Evolutionary conservation across 2,797 vertebrate species (phyloP), one percentile per base, ranked within the genome.

Genomic region (Jordanella pulchra): DNA sequence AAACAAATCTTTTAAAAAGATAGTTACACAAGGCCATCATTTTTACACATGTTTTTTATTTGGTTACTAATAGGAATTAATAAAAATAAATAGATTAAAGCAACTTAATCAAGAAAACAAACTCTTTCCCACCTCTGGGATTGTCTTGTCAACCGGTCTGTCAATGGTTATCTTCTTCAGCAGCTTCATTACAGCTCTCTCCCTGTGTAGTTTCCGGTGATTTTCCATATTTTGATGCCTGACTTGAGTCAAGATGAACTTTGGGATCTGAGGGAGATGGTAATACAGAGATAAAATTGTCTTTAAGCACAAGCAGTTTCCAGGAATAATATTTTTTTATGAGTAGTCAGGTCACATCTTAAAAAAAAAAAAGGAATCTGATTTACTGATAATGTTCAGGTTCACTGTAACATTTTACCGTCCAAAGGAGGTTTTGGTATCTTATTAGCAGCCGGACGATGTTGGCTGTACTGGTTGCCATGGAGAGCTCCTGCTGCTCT

Each of bases 231-330:
- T 99, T 76, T 97, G 97, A 15, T 96, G 95, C 80, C 98, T 94
- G 72, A 99, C 96, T 94, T 99, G 98, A 74, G 90, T 96, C 87
- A 99, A 90, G 81, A 99, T 95, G 89, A 99, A 99, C 89, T 97
- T 99, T 0, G 98, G 98, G 81, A 99, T 97, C 98, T 99, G 82
- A 42, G 63, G 51, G 50, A 80, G 30, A 45, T 13, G 28, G 48
- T 42, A 10, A 79, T 6, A 50, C 12, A 81, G 30, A 75, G 7
- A 54, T 10, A 64, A 27, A 67, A 13, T 25, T 25, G 23, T 63
- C 23, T 25, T 25, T 63, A 42, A 63, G 23, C n/a, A 44, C 6
- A 63, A 4, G 6, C 60, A 42, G 23, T 63, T 61, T 12, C 18
- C 4, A 27, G 11, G 2, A 27, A 27, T 25, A 27, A 21, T 6